Conservation (phyloP, 2,888 invertebrate species). For the Cerceris rybyensis region DNA sequence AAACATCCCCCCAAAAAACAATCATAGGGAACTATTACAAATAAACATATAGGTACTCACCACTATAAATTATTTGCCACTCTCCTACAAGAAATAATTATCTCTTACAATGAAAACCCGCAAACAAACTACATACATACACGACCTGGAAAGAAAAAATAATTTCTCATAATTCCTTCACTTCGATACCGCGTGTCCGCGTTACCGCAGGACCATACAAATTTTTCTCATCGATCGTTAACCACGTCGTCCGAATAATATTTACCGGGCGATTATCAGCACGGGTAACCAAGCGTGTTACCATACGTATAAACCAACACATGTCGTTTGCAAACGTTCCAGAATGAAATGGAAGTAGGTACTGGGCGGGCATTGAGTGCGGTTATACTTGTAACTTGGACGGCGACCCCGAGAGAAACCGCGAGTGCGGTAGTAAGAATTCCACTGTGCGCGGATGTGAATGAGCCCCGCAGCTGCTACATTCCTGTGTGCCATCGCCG, state of each 20-base stretch:
- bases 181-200: no score
- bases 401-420: conserved; percentile 70
- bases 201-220: neutral
- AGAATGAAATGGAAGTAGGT: conserved; percentile 74
- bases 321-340: conserved; percentile 59
- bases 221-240: conserved; percentile 5
- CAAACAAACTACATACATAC: no score
- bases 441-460: conserved; percentile 78
- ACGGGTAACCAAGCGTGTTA: conserved; percentile 1
- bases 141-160: no score
- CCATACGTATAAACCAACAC: conserved; percentile 23
- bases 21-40: no score
- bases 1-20: no score
- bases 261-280: neutral
- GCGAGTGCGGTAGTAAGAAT: conserved; percentile 75
- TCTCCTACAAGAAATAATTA: no score
- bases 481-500: conserved; percentile 78
- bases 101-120: no score
- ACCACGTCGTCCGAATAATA: neutral
- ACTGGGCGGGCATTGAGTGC: conserved; percentile 67
- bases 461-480: conserved; percentile 80
- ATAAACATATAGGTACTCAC: no score
- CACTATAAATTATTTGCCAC: no score
- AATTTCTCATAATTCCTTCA: no score
- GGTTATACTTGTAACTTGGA: conserved; percentile 76